Evolutionary conservation across 2,113 vertebrate species (phyloP).

Genomic region (Chascanopsetta lugubris): DNA sequence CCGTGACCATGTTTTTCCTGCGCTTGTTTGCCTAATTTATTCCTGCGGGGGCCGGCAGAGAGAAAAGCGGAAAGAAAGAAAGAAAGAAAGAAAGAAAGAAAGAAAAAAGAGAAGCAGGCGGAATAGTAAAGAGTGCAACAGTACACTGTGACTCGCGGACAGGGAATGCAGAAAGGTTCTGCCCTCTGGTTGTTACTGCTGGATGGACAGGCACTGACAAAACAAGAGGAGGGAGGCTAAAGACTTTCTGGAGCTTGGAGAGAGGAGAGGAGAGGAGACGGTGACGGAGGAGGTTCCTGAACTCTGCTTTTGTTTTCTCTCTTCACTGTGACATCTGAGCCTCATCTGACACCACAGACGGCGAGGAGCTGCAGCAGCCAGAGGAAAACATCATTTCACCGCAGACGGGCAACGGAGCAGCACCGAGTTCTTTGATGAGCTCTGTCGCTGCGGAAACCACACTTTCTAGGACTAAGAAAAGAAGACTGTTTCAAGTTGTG

Average conservation of each 20-base stretch:
- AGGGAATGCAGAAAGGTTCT: constrained; percentile 71
- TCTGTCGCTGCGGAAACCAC: constrained; percentile 60
- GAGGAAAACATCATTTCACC: constrained; percentile 52
- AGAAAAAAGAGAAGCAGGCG: constrained; percentile 43
- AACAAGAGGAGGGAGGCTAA: constrained; percentile 59
- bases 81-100: neutral
- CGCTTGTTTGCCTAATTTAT: constrained; percentile 74
- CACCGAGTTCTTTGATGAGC: constrained; percentile 64
- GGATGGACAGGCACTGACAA: constrained; percentile 79
- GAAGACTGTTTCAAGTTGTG: constrained; percentile 21
- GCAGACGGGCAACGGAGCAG: constrained; percentile 36
- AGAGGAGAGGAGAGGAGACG: constrained; percentile 28
- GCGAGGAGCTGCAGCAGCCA: constrained; percentile 37
- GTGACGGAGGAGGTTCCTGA: constrained; percentile 48
- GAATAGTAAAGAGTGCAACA: constrained; percentile 67
- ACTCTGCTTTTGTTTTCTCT: constrained; percentile 59
- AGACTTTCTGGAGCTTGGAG: constrained; percentile 30
- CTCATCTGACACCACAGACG: constrained; percentile 42
- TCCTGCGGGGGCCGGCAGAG: constrained; percentile 54
- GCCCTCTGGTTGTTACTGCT: constrained; percentile 71
- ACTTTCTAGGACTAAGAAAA: constrained; percentile 25
- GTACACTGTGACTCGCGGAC: constrained; percentile 65
- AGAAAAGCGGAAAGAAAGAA: constrained; percentile 14
- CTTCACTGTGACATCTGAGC: constrained; percentile 58
- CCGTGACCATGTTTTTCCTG: constrained; percentile 61